Evolutionary conservation across 2,113 vertebrate genomes (phyloP), one percentile per base, ranked within the genome.

Genomic region (Numenius arquata): DNA sequence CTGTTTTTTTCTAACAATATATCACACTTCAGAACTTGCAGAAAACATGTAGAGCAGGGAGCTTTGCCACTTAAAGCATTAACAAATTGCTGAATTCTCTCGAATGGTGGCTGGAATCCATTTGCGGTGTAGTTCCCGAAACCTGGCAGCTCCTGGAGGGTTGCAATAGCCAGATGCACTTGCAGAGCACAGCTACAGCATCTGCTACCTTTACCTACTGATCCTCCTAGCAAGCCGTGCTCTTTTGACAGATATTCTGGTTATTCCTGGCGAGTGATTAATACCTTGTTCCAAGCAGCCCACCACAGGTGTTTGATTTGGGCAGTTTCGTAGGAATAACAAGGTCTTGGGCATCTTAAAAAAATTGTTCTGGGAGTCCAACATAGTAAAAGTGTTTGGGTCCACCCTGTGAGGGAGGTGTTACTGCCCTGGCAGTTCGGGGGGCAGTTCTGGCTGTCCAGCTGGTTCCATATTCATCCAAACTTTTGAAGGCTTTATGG

Each of bases 101-200:
- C 66, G 74, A 70, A 74, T 79, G 90, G 88, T 82, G 89, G 29
- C 85, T 94, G 47, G 93, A 74, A 96, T 95, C 93, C 73, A 84
- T 96, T 94, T 94, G 82, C 55, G 89, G 68, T 26, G 85, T 70
- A 70, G 88, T 59, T 96, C 88, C 93, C 20, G 41, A 92, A 96
- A 92, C 55, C 85, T 92, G 90, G 95, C 90, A 88, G 85, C 92
- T 96, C 94, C 93, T 96, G 96, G 88, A 89, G 94, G 95, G 91
- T 84, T 95, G 89, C 78, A 86, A 81, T 82, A 95, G 78, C 77
- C 85, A 80, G 84, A 88, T 62, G 88, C 58, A 62, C 91, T 82
- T 59, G 34, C 48, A 21, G 95, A 96, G 94, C 93, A 88, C 72
- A 89, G 61, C 82, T 67, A 20, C 68, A 79, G 79, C 73, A 91